Conservation (phyloP, 2,113 vertebrate species). For the Condylura cristata region DNA sequence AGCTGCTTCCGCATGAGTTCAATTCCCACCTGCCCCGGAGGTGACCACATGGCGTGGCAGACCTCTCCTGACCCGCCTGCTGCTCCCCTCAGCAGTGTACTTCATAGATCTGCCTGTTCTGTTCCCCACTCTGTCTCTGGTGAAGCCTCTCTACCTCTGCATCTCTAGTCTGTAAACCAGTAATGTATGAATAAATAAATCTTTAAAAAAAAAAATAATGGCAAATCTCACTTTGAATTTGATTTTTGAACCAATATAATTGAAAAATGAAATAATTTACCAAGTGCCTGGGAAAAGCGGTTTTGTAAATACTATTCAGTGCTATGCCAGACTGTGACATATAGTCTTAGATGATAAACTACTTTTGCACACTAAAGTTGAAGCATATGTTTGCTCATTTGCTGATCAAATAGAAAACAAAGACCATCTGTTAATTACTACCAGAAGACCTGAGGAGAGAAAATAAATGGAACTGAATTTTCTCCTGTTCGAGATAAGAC, state of each 20-base stretch:
- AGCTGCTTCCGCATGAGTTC: too few species aligned
- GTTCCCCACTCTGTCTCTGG: too few species aligned
- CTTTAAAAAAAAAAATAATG: too few species aligned
- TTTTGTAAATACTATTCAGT: constrained; percentile 39
- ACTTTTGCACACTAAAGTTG: neutral
- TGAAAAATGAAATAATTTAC: constrained; percentile 46
- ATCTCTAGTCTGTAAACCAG: too few species aligned
- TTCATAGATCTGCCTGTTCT: too few species aligned
- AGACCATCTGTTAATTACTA: constrained; percentile 52
- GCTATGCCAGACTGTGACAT: constrained; percentile 18
- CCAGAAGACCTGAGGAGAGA: neutral
- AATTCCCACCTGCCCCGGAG: too few species aligned
- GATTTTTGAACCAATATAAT: neutral
- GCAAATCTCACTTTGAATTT: neutral
- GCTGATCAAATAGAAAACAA: constrained; percentile 18
- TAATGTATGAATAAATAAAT: too few species aligned
- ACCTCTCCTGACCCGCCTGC: too few species aligned
- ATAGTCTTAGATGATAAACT: constrained; percentile 14
- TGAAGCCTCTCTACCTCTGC: too few species aligned
- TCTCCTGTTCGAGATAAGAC: neutral
- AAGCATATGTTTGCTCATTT: constrained; percentile 30
- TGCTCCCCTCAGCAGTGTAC: too few species aligned
- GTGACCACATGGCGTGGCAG: too few species aligned
- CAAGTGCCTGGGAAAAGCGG: neutral
- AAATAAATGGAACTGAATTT: constrained; percentile 44